Base-by-base conservation (phyloP, 2,113 vertebrate species). In the Osmerus eperlanus region DNA sequence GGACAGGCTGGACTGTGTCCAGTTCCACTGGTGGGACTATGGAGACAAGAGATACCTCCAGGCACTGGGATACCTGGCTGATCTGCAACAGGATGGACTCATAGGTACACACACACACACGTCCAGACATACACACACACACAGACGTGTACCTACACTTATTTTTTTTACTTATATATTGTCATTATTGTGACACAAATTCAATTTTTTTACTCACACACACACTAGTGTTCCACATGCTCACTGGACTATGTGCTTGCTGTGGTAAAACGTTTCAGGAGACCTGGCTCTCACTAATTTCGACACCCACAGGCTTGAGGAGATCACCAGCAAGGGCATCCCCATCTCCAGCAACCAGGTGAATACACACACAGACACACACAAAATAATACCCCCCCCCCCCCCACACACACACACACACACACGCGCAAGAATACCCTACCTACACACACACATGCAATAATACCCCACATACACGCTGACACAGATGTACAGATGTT, bases 11-110 rank as follows among this genome's bases (percentile, higher is more conserved):
- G 84, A 88, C 76, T 86, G 82, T 68, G 76, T 86, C 41, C 85
- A 89, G 81, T 88, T 89, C 60, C 85, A 89, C 81, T 86, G 86
- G 83, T 86, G 82, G 86, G 83, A 88, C 69, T 89, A 84, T n/a
- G 70, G 19, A 21, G 82, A 87, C 75, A 78, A 77, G 47, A 81
- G 84, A 76, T 86, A 88, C 65, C 77, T 87, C 79, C 79, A 89
- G 0, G 81, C 87, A 2, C 73, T 85, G 69, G 83, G 83, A 51
- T 83, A 88, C 68, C 74, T 89, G 58, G 72, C 81, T 0, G 82
- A 85, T 59, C 70, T 86, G 71, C 88, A 84, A 74, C 82, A 89
- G 67, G 85, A 86, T 9, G 85, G 85, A 63, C 25, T 84, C 23
- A 84, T 84, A 82, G 65, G 82, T 87, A 81, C 0, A 82, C 23